Evolutionary conservation across 2,888 invertebrate genomes (phyloP).

Genomic region (Syrista parreyssii): DNA sequence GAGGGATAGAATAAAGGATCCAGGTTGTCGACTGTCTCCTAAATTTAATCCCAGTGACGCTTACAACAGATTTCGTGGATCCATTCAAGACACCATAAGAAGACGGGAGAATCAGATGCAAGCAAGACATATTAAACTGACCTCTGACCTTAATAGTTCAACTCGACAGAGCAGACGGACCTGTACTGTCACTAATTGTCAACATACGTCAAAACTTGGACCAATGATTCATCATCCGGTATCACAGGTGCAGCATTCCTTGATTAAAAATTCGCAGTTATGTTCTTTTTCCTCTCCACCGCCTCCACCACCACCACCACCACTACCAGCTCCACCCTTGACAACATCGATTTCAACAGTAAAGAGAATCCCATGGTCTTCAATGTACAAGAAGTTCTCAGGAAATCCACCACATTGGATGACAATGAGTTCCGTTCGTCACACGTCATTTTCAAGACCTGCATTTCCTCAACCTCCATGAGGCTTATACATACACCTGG

Average conservation of each 20-base stretch:
- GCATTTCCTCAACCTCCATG: neutral
- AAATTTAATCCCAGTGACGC: slow-evolving; percentile 22
- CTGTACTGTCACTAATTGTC: neutral
- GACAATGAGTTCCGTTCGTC: neutral
- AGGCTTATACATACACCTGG: neutral
- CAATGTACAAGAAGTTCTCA: neutral
- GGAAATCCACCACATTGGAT: neutral
- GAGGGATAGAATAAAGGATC: neutral
- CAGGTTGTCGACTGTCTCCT: neutral
- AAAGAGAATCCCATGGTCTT: neutral
- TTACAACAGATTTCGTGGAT: slow-evolving; percentile 36
- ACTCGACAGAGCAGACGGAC: neutral
- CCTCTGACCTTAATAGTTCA: neutral
- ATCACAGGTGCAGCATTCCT: neutral
- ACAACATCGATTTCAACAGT: neutral
- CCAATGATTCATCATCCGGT: neutral
- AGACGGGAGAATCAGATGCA: slow-evolving; percentile 9
- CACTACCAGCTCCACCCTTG: neutral
- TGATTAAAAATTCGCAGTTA: slow-evolving; percentile 19
- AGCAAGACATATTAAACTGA: neutral
- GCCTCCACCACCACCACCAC: neutral
- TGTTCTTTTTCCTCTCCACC: slow-evolving; percentile 7
- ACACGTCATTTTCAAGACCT: neutral
- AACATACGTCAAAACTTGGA: neutral
- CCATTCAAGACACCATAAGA: slow-evolving; percentile 15